These are phyloP conservation scores for Ormyrus pomaceus DNA, from an alignment of 2,888 invertebrate species.

Conservation along the genomic window DNA sequence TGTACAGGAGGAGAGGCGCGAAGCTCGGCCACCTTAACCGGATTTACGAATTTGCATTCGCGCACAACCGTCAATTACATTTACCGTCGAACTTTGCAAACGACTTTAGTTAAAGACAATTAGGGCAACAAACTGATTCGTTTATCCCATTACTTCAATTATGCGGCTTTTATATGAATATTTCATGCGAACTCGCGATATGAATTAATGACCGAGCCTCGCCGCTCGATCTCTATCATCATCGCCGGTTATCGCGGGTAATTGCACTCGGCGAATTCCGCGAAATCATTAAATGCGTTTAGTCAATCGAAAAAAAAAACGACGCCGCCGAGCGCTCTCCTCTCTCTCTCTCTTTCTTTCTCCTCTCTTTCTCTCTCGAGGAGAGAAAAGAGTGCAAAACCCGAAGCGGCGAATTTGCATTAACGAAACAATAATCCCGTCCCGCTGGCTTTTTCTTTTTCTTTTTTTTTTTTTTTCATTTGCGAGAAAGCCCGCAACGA, in stretches of 20 bases:
- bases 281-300: no score
- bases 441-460: background rate
- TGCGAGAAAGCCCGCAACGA: constrained; percentile 35
- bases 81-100: constrained; percentile 2
- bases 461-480: constrained; percentile 26
- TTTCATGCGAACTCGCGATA: constrained; percentile 12
- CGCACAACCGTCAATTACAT: constrained; percentile 2
- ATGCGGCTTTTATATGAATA: constrained; percentile 18
- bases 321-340: no score
- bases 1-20: background rate
- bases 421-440: background rate
- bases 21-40: background rate
- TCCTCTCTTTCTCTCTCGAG: no score
- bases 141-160: constrained; percentile 4
- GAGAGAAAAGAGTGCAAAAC: no score
- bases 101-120: background rate
- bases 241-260: no score
- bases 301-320: no score
- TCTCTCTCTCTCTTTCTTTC: no score
- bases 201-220: constrained; percentile 3
- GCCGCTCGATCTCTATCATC: no score
- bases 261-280: no score
- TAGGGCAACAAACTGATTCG: constrained; percentile 14
- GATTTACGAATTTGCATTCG: constrained; percentile 24
- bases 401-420: no score